Conservation (phyloP, 2,888 invertebrate species). For the Lepas anatifera region DNA sequence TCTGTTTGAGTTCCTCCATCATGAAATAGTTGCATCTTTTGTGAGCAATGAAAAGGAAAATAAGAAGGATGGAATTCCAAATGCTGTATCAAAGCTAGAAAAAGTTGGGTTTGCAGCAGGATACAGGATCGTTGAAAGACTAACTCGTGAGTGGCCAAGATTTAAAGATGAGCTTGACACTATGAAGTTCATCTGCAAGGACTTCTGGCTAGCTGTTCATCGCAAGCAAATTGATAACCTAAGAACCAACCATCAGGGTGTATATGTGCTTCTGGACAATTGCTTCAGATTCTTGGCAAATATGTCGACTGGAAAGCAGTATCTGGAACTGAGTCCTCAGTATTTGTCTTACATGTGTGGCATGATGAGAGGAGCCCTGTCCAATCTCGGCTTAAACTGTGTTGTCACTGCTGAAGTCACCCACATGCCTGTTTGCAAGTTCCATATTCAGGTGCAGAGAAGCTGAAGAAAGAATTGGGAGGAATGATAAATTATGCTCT, state of each 20-base stretch:
- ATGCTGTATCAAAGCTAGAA: constrained; percentile 35
- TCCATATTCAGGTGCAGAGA: constrained; percentile 41
- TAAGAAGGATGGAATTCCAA: constrained; percentile 17
- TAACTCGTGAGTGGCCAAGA: constrained; percentile 81
- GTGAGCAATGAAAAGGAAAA: constrained; percentile 16
- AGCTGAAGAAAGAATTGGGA: too few relatives aligned
- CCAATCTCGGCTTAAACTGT: constrained; percentile 84
- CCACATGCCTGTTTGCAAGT: constrained; percentile 82
- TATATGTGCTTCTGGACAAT: constrained; percentile 95
- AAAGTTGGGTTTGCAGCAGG: constrained; percentile 44
- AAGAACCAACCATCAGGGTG: constrained; percentile 93
- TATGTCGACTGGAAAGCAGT: constrained; percentile 79
- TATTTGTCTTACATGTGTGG: constrained; percentile 94
- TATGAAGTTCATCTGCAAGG: constrained; percentile 97
- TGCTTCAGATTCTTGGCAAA: constrained; percentile 78
- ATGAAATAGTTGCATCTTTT: constrained; percentile 22
- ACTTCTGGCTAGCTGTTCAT: constrained; percentile 95
- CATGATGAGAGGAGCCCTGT: constrained; percentile 81
- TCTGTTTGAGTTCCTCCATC: constrained; percentile 23
- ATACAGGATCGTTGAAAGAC: constrained; percentile 43
- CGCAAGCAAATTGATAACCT: constrained; percentile 98
- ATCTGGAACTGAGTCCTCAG: constrained; percentile 77
- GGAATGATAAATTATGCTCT: too few relatives aligned
- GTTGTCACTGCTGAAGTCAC: constrained; percentile 92
- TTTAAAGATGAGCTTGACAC: constrained; percentile 96